phyloP scores from a whole-genome alignment of 2,113 vertebrate species.

The Marmota flaviventris region DNA sequence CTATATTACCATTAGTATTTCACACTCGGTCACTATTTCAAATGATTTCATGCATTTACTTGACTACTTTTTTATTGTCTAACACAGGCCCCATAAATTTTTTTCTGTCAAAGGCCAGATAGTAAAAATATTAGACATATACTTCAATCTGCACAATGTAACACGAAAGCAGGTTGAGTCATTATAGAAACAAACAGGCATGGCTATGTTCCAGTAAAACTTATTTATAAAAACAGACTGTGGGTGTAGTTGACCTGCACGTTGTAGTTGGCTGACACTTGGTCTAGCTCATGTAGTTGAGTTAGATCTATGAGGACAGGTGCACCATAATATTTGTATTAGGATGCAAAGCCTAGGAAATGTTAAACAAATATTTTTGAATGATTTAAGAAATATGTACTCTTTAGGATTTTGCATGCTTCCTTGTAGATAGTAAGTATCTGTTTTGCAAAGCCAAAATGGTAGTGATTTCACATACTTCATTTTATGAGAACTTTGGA shows the following conservation, averaged over 20 bases:
- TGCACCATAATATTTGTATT: neutral
- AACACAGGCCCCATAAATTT: neutral
- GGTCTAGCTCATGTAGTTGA: neutral
- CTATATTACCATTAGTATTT: neutral
- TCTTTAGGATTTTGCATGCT: neutral
- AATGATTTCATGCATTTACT: neutral
- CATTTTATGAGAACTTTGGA: too few relatives aligned
- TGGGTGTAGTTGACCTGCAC: neutral
- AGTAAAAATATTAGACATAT: slow-evolving; percentile 5
- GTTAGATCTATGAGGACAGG: neutral
- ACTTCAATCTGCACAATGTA: neutral
- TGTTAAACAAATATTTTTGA: neutral
- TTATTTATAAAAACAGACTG: neutral
- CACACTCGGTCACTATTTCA: neutral
- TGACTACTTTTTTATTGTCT: neutral
- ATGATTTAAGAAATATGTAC: neutral
- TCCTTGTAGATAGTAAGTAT: neutral
- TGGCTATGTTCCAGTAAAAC: neutral
- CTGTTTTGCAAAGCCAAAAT: neutral
- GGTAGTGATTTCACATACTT: too few relatives aligned
- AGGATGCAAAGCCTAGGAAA: neutral
- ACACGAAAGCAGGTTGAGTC: neutral
- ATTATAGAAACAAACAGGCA: neutral
- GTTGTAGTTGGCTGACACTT: neutral
- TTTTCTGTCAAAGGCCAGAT: neutral